A percentile compares a stretch with the other conserved stretches of the same genome.
phyloP scores from a whole-genome alignment of 2,113 vertebrate genomes.

The Passer montanus region DNA sequence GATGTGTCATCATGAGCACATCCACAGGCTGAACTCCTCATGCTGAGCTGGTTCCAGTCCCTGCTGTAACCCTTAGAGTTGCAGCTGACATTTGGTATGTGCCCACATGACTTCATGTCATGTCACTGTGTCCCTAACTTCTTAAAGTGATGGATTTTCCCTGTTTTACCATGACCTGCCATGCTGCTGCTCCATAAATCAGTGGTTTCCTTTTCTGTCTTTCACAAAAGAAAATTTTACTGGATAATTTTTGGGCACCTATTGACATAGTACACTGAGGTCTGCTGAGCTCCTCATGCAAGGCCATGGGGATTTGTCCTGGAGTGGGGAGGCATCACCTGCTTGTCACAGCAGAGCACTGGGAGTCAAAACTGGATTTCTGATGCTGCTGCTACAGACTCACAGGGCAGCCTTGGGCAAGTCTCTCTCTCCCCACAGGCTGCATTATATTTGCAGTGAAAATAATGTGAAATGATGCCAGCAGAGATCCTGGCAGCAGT shows the following conservation, averaged over 20 bases:
- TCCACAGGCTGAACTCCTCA: not conserved
- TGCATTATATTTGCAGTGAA: not conserved
- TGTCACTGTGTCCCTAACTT: not conserved
- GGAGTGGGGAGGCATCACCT: not conserved
- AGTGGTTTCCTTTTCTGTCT: not conserved
- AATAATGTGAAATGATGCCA: not conserved
- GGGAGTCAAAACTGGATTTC: not conserved
- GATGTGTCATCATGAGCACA: not conserved
- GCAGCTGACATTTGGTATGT: not conserved
- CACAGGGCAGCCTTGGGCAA: not conserved
- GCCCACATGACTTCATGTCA: not conserved
- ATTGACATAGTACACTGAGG: not conserved
- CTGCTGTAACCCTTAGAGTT: not conserved
- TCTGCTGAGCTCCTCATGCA: not conserved
- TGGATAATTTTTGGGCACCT: not conserved
- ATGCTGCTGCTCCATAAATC: not conserved
- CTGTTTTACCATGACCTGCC: not conserved
- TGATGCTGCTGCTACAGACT: not conserved
- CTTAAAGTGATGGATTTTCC: not conserved
- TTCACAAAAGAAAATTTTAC: not conserved
- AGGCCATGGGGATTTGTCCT: not conserved
- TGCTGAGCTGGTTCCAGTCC: not conserved
- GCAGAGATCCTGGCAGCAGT: not conserved
- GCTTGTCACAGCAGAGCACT: not conserved
- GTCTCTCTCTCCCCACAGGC: fast-evolving